phyloP scores from a whole-genome alignment of 2,113 vertebrate species.

The Columba livia region DNA sequence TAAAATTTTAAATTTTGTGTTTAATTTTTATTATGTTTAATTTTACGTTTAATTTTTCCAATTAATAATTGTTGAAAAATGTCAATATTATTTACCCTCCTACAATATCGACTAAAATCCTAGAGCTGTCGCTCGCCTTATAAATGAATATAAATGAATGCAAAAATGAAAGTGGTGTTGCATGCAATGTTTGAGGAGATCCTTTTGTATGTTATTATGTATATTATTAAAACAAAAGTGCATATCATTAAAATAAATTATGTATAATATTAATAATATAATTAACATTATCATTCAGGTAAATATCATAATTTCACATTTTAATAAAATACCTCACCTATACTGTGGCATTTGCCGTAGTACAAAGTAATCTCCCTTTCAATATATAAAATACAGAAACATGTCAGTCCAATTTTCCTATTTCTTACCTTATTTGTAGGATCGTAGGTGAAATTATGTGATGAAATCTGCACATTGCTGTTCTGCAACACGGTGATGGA shows the following conservation, averaged over 20 bases:
- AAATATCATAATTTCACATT: neutral
- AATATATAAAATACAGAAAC: neutral
- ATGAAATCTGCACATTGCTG: neutral
- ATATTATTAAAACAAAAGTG: no score
- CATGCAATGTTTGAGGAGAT: neutral
- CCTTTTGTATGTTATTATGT: no score
- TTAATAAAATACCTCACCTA: neutral
- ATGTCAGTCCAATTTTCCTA: neutral
- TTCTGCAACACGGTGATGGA: constrained; percentile 16
- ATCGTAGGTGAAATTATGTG: constrained; percentile 62
- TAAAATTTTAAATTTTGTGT: no score
- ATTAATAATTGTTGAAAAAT: no score
- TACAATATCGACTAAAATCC: neutral
- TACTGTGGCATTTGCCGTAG: no score
- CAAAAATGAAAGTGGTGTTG: neutral
- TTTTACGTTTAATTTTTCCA: no score
- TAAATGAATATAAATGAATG: neutral
- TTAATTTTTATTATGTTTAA: no score
- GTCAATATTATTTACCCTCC: neutral
- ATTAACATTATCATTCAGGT: neutral
- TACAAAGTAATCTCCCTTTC: accelerated
- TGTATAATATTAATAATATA: no score
- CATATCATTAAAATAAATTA: no score
- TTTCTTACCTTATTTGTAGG: constrained; percentile 72
- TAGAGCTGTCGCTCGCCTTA: no score